Conservation (phyloP, 2,797 vertebrate genomes). For the Knipowitschia caucasica region DNA sequence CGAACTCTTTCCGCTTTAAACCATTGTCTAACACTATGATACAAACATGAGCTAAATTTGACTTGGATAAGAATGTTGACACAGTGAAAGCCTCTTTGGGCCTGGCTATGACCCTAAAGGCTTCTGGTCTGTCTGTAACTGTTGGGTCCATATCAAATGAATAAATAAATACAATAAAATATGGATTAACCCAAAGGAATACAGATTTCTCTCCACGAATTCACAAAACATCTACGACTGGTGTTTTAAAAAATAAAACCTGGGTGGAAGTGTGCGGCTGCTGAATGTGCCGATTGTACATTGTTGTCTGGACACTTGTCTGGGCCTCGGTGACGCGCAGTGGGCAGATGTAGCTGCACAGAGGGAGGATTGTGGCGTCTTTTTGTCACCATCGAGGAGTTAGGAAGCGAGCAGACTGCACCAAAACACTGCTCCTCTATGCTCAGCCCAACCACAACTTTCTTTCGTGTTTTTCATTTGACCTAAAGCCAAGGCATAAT, state of each 20-base stretch:
- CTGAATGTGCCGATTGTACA: conserved; percentile 53
- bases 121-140: too few relatives aligned
- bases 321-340: conserved; percentile 40
- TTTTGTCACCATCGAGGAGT: conserved; percentile 34
- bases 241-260: too few relatives aligned
- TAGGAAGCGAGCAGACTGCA: conserved; percentile 38
- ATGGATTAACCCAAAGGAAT: too few relatives aligned
- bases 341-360: conserved; percentile 49
- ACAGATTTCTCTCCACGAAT: not conserved
- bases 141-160: too few relatives aligned
- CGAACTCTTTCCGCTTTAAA: too few relatives aligned
- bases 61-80: too few relatives aligned
- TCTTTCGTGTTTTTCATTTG: conserved; percentile 11
- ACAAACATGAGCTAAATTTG: too few relatives aligned
- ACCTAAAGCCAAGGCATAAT: conserved; percentile 13
- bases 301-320: conserved; percentile 67
- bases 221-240: too few relatives aligned
- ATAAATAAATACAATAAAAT: too few relatives aligned
- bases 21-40: too few relatives aligned
- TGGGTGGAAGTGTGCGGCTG: not conserved
- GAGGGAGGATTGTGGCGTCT: conserved; percentile 36
- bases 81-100: too few relatives aligned
- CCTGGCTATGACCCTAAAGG: too few relatives aligned
- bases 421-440: conserved; percentile 40
- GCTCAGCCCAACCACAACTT: conserved; percentile 13